Base-by-base conservation (phyloP, 2,888 invertebrate species). In the Pimpla rufipes region DNA sequence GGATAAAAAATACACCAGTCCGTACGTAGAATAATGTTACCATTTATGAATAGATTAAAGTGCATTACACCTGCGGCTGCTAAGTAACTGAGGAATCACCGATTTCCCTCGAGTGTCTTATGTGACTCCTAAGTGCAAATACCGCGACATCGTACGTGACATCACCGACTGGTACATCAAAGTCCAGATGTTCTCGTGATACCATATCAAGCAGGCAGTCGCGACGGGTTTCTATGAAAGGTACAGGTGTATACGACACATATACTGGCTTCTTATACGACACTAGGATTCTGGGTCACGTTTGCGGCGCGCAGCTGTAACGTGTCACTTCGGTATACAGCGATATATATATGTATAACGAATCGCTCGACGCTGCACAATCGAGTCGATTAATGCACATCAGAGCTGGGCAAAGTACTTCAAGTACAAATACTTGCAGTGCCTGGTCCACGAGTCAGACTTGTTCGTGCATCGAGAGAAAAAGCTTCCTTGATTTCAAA, bases 151-250 rank as follows among this genome's bases (percentile, higher is more conserved):
- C 42, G 62, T 21, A 67, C 67, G 77, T 77, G 81, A 81, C 81
- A 77, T 81, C 77, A 81, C 77, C 59, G 81, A 52, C 50, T 73
- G 77, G 81, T 81, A 81, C 77, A 77, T 68, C 67, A 29, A 66
- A 67, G 81, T 76, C 77, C 81, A 81, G 81, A 77, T 81, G 81
- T 59, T 81, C 59, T 50, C 71, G 57, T 16, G 81, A 81, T 73
- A 37, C 77, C 77, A 45, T 81, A 81, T 52, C 67, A 67, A 73
- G 67, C 47, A 5, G 18, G 47, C 50, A 11, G 29, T 67, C 40
- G 42, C 29, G 59, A 68, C 40, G 67, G 68, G 64, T 21, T 45
- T 50, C 66, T 67, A 62, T 73, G 59, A 66, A 73, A 81, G 55
- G 64, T 67, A 77, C 81, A 81, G 80, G 80, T 76, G 66, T 67